Percentiles rank a stretch among this genome's conserved stretches.
phyloP scores from a whole-genome alignment of 2,797 vertebrate species.

The Danionella dracula region DNA sequence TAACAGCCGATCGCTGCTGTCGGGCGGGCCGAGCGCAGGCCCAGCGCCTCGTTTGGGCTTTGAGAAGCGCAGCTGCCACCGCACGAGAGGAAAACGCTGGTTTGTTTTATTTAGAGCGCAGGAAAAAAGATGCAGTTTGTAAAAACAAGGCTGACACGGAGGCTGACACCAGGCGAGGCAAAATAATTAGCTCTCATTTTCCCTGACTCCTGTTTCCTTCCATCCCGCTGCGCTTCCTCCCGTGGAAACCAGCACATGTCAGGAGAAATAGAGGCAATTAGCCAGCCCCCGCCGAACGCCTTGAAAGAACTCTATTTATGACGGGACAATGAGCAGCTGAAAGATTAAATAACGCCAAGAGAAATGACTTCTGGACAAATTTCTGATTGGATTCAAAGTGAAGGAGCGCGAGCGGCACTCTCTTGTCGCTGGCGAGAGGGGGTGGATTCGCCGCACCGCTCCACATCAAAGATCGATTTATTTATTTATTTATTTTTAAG shows the following conservation, averaged over 20 bases:
- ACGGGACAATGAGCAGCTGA: slow-evolving; percentile 99
- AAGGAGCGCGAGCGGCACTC: slow-evolving; percentile 93
- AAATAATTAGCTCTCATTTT: slow-evolving; percentile 99
- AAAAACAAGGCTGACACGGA: slow-evolving; percentile 99
- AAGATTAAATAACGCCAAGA: slow-evolving; percentile 99
- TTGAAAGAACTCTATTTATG: slow-evolving; percentile 99
- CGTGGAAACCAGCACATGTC: slow-evolving; percentile 99
- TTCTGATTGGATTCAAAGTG: slow-evolving; percentile 99
- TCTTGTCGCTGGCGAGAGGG: slow-evolving; percentile 70
- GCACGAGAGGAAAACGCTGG: slow-evolving; percentile 84
- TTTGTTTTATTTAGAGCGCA: slow-evolving; percentile 99
- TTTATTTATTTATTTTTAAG: slow-evolving; percentile 77
- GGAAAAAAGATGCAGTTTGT: slow-evolving; percentile 99
- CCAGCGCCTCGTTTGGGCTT: slow-evolving; percentile 99
- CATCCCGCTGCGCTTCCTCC: slow-evolving; percentile 99
- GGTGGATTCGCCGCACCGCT: slow-evolving; percentile 91
- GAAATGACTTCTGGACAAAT: slow-evolving; percentile 99
- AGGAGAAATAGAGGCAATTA: slow-evolving; percentile 99
- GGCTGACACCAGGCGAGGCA: slow-evolving; percentile 99
- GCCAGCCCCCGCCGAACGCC: slow-evolving; percentile 99
- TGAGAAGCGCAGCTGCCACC: slow-evolving; percentile 99
- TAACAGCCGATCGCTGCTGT: slow-evolving; percentile 98
- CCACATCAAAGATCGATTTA: slow-evolving; percentile 96
- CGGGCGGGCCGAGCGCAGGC: slow-evolving; percentile 99
- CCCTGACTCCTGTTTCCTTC: slow-evolving; percentile 99